phyloP scores from a whole-genome alignment of 2,113 vertebrate species.

The Neogobius melanostomus region DNA sequence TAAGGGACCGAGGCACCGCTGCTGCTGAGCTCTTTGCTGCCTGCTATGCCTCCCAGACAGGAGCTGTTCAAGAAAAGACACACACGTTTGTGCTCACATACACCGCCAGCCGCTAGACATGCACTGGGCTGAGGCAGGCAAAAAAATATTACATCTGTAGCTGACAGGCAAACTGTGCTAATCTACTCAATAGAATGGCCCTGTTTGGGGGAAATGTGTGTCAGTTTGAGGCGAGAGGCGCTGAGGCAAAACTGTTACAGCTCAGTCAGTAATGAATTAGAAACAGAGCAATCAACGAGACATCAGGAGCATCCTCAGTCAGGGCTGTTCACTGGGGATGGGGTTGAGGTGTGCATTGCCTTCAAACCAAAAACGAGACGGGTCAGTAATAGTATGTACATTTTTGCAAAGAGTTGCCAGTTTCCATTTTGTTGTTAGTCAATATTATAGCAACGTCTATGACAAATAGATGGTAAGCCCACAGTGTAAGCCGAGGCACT shows the following conservation, averaged over 20 bases:
- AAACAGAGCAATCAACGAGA: conserved; percentile 56
- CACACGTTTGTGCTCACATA: conserved; percentile 44
- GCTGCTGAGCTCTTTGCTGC: conserved; percentile 67
- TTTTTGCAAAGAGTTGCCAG: neutral
- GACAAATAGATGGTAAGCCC: too few species aligned
- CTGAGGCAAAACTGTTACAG: conserved; percentile 53
- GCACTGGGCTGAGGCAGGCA: conserved; percentile 32
- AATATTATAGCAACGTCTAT: neutral
- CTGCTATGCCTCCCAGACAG: conserved; percentile 43
- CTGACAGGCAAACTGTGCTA: conserved; percentile 61
- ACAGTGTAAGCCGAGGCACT: too few species aligned
- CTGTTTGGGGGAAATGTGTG: conserved; percentile 51
- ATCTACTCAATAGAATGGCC: conserved; percentile 61
- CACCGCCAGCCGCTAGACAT: conserved; percentile 22
- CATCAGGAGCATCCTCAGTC: conserved; percentile 33
- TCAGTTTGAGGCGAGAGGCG: conserved; percentile 41
- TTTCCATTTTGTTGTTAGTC: neutral
- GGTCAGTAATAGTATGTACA: too few species aligned
- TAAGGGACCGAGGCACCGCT: conserved; percentile 62
- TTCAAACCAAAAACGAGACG: neutral
- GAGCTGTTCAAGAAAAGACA: conserved; percentile 55
- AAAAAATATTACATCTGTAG: conserved; percentile 45
- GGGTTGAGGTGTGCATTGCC: conserved; percentile 5
- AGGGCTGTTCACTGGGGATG: conserved; percentile 47
- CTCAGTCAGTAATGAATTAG: conserved; percentile 55